Evolutionary conservation across 2,888 invertebrate species (phyloP).

Genomic region (Rhingia campestris): DNA sequence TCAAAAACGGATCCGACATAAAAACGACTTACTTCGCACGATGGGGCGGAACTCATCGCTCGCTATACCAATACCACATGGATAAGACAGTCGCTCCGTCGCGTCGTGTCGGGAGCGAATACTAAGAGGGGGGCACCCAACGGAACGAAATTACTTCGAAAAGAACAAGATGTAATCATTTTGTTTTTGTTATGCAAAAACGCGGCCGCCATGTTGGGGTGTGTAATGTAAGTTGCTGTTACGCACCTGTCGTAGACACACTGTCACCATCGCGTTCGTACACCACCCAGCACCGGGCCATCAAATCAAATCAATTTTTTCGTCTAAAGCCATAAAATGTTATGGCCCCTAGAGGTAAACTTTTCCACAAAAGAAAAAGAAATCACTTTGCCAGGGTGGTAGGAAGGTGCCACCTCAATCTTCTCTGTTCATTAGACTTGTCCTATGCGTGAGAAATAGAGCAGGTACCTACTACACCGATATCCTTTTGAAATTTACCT

Average conservation of each 20-base stretch:
- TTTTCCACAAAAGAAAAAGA: conserved; percentile 56
- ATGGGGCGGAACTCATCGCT: too few species aligned
- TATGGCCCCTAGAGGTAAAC: conserved; percentile 58
- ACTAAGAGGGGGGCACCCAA: background rate
- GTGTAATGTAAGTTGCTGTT: conserved; percentile 40
- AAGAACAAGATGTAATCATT: conserved; percentile 74
- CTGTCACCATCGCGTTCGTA: conserved; percentile 11
- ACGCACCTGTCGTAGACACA: conserved; percentile 59
- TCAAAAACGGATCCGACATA: conserved; percentile 72
- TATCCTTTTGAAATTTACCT: conserved; percentile 5
- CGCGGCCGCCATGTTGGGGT: conserved; percentile 23
- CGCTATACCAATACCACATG: conserved; percentile 26
- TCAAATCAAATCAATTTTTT: conserved; percentile 71
- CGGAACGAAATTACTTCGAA: conserved; percentile 46
- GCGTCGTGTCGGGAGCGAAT: background rate
- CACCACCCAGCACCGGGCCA: conserved; percentile 27
- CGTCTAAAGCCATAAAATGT: conserved; percentile 68
- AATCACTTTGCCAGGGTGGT: conserved; percentile 60
- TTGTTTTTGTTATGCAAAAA: conserved; percentile 72
- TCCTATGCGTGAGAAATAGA: conserved; percentile 41
- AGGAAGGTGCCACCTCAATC: conserved; percentile 14
- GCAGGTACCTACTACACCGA: conserved; percentile 7
- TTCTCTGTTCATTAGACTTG: conserved; percentile 37
- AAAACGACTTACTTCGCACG: conserved; percentile 63
- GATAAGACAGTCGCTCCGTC: conserved; percentile 22